phyloP scores from a whole-genome alignment of 2,797 vertebrate species.

The Ctenopoma kingsleyae region DNA sequence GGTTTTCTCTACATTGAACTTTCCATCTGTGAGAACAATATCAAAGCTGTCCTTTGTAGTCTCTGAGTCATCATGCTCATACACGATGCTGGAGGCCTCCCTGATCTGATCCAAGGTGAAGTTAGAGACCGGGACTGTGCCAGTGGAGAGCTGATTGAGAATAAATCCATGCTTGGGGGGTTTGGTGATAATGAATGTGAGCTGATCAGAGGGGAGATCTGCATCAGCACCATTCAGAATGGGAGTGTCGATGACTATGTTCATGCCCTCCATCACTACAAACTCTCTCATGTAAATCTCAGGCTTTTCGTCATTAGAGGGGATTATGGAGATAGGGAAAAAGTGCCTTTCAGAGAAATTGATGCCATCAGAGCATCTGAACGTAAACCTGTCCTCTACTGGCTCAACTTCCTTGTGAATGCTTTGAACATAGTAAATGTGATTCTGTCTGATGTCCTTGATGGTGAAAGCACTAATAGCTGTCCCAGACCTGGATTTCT shows the following conservation, averaged over 20 bases:
- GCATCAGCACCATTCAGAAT: constrained; percentile 93
- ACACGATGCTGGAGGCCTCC: constrained; percentile 94
- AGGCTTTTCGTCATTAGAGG: constrained; percentile 94
- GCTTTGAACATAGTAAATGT: constrained; percentile 97
- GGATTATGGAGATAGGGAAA: constrained; percentile 92
- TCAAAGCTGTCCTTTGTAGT: constrained; percentile 92
- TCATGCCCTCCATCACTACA: constrained; percentile 98
- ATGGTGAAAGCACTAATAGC: constrained; percentile 95
- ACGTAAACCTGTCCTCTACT: constrained; percentile 93
- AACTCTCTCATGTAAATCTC: constrained; percentile 95
- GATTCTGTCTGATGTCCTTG: constrained; percentile 91
- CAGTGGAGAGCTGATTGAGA: constrained; percentile 91
- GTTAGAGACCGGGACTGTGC: constrained; percentile 88
- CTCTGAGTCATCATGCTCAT: constrained; percentile 96
- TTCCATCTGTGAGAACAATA: constrained; percentile 92
- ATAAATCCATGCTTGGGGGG: constrained; percentile 91
- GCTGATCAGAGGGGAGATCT: constrained; percentile 88
- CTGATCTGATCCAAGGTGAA: constrained; percentile 94
- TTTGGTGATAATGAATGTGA: constrained; percentile 89
- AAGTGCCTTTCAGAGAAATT: constrained; percentile 93
- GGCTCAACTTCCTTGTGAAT: constrained; percentile 94
- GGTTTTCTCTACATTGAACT: constrained; percentile 86
- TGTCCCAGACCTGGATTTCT: constrained; percentile 93
- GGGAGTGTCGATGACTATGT: constrained; percentile 93
- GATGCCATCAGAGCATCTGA: constrained; percentile 96